Base-by-base conservation (phyloP, 2,113 vertebrate genomes). In the Carassius auratus region DNA sequence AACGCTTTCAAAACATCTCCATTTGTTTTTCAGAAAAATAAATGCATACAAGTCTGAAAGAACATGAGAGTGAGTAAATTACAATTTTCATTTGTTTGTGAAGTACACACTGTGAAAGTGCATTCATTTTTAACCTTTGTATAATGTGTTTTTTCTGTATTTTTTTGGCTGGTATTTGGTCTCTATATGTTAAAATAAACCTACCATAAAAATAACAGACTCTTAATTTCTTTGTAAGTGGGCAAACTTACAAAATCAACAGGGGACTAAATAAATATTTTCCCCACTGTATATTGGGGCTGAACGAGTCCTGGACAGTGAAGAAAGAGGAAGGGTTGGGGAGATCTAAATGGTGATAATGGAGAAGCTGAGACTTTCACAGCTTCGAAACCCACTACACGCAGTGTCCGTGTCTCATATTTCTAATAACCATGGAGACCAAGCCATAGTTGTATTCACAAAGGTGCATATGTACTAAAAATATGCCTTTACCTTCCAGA, bases 401-500 rank as follows among this genome's bases (percentile, higher is more conserved):
- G 33, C 45, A 38, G 19, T 9, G 45, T 55, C 80, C 30, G 10
- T 68, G 45, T 82, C 68, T 83, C 50, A 74, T 38, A 73, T 73
- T 55, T 73, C 50, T 26, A 73, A 59, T 83, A 73, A 73, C 50
- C 66, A 83, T 59, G 50, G 81, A 52, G 81, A 83, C 50, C 26
- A 57, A 73, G 30, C 50, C n/a, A 55, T 78, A 78, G 57, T 21
- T n/a, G 21, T 42, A 71, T 79, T 55, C 19, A 57, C 33, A 69
- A 62, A 83, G n/a, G 66, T 69, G 45, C 23, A 48, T 45, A 80
- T 64, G 62, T 6, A 7, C 48, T 83, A 55, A 73, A 83, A 83
- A 83, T 83, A 42, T 33, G 30, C 36, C 30, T 21, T 62, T 62
- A 26, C 73, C 23, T 59, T 69, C 64, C 48, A 85, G 68, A 62